These are phyloP conservation scores for Himalopsyche phryganea DNA, from an alignment of 1,140 invertebrate genomes.

Conservation along the genomic window DNA sequence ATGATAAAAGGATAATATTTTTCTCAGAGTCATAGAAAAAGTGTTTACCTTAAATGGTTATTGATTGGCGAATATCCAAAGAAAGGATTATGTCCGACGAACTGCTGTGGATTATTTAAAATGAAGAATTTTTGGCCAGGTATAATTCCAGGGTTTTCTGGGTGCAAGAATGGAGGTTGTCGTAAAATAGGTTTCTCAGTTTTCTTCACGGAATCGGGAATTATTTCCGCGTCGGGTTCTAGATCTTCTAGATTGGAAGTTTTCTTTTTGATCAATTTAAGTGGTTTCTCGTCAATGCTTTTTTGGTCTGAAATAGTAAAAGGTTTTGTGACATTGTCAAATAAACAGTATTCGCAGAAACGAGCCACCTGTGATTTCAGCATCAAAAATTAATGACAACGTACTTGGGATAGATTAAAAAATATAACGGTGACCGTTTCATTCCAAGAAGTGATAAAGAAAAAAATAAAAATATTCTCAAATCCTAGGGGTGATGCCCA, in stretches of 20 bases:
- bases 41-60: constrained; percentile 8
- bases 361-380: no score
- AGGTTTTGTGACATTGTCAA: no score
- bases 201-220: constrained; percentile 3
- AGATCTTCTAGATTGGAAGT: constrained; percentile 12
- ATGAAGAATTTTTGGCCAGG: constrained; percentile 24
- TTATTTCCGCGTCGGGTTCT: constrained; percentile 21
- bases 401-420: no score
- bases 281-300: not conserved
- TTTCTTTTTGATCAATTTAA: not conserved
- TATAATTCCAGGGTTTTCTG: constrained; percentile 2
- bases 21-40: no score
- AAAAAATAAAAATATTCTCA: no score
- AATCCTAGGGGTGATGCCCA: no score
- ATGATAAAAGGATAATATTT: no score
- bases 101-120: constrained; percentile 39
- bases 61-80: constrained; percentile 7
- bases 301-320: no score
- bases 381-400: no score
- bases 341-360: no score
- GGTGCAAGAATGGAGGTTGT: not conserved
- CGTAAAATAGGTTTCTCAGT: not conserved
- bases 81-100: constrained; percentile 3
- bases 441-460: no score
- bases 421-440: no score